Evolutionary conservation across 2,797 vertebrate genomes (phyloP), one percentile per base, ranked within the genome.

Genomic region (Leuciscus waleckii): DNA sequence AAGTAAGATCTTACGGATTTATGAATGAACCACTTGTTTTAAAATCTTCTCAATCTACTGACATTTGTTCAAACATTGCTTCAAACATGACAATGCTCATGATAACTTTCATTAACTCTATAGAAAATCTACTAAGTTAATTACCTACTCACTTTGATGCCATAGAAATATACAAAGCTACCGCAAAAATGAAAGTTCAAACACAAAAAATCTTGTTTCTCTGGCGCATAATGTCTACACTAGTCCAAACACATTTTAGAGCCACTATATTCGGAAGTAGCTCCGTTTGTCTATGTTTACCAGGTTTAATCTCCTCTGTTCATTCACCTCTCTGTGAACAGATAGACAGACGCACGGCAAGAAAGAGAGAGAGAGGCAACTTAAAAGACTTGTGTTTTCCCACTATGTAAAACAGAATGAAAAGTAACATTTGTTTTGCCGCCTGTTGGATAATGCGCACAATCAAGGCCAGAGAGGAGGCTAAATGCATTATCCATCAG

Each of bases 401-500:
- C 56, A 67, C 87, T 90, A 90, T 92, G 79, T 91, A 91, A 92
- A 93, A 87, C 92, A 83, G 91, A 94, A 95, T 94, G 93, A 94
- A 94, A 95, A 95, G 92, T 92, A 93, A 90, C 93, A 92, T 94
- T 93, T 94, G 92, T 93, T 93, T 91, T 91, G 90, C 93, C 87
- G 90, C 69, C 41, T 91, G 87, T 92, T 94, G 92, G 90, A 92
- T 94, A 95, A 95, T 93, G 93, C 90, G 92, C 90, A 94, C 93
- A 94, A 94, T 95, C 94, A 94, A 91, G 92, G 92, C 91, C 91
- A 92, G 91, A 93, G 91, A 92, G 90, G 92, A 93, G 29, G 92
- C 94, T 95, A 95, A 95, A 93, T 94, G 93, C 93, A 95, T 95
- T 94, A 95, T 94, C 93, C 93, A 92, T 94, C 90, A 92, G 90